phyloP scores from a whole-genome alignment of 2,113 vertebrate genomes.

The Psophia crepitans region DNA sequence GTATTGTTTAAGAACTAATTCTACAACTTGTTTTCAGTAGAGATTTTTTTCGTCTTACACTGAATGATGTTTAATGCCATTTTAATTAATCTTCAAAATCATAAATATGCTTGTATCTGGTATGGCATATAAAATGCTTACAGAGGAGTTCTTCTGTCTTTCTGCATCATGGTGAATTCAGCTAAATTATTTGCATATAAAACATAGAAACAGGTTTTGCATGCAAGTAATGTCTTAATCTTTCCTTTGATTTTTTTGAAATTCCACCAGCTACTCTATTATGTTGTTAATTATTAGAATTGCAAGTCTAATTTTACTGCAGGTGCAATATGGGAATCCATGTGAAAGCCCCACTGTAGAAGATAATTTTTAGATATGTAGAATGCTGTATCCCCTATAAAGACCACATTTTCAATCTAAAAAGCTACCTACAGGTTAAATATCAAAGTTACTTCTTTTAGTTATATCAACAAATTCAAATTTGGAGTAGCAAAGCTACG shows the following conservation, averaged over 20 bases:
- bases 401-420: neutral
- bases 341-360: accelerated
- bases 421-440: neutral
- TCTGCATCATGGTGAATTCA: neutral
- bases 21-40: neutral
- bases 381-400: neutral
- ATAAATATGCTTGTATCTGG: neutral
- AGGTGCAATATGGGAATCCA: neutral
- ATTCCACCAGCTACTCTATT: neutral
- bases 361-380: neutral
- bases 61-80: neutral
- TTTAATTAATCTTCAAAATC: neutral
- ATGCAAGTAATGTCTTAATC: neutral
- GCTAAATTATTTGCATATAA: neutral
- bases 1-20: neutral
- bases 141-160: neutral
- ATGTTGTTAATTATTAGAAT: neutral
- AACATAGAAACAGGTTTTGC: neutral
- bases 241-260: neutral
- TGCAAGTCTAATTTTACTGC: neutral
- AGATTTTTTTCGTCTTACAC: neutral
- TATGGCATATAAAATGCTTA: neutral
- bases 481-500: neutral
- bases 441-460: neutral
- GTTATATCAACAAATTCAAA: neutral